Conservation (phyloP, 1,140 invertebrate genomes). For the Brachionus sp. region DNA sequence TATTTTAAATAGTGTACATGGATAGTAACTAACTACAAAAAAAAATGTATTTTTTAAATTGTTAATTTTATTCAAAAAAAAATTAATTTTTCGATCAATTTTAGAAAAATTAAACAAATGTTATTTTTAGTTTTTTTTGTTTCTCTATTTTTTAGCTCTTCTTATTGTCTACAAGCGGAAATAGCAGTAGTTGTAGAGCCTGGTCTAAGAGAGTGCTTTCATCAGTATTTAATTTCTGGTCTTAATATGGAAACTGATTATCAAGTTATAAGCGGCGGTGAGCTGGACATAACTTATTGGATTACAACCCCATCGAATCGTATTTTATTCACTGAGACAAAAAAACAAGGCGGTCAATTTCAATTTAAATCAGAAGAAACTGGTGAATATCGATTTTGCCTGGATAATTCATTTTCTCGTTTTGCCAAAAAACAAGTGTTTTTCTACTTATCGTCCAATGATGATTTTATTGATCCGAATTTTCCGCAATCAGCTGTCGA, state of each 20-base stretch:
- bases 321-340: conserved; percentile 67
- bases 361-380: conserved; percentile 57
- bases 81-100: neutral
- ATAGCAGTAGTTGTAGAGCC: neutral
- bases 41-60: neutral
- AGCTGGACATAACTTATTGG: conserved; percentile 73
- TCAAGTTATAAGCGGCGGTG: conserved; percentile 73
- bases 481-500: conserved; percentile 52
- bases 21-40: neutral
- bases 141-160: neutral
- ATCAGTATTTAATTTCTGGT: conserved; percentile 30
- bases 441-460: conserved; percentile 72
- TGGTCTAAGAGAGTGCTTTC: conserved; percentile 37
- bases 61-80: neutral
- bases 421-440: conserved; percentile 75
- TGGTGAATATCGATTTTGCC: conserved; percentile 75
- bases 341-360: conserved; percentile 67
- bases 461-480: conserved; percentile 64
- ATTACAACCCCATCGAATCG: conserved; percentile 66
- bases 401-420: conserved; percentile 75
- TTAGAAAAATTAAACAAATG: conserved; percentile 11
- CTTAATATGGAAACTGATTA: conserved; percentile 23
- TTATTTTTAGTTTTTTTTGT: neutral
- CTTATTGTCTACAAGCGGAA: neutral
- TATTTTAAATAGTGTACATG: neutral